phyloP scores from a whole-genome alignment of 2,113 vertebrate genomes.

The Callocephalon fimbriatum region DNA sequence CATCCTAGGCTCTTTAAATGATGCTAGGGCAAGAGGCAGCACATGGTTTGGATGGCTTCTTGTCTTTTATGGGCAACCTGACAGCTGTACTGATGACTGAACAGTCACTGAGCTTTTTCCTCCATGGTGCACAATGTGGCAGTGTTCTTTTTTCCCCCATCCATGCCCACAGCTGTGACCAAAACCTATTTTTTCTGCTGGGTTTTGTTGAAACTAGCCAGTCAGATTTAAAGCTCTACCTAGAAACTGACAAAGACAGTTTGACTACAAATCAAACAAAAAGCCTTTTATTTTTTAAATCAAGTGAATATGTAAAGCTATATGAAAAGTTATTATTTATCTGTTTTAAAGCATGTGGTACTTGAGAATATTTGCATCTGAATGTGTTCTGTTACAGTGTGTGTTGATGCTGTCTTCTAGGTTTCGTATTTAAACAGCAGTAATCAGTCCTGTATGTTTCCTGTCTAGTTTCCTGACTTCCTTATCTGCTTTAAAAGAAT shows the following conservation, averaged over 20 bases:
- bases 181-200: neutral
- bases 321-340: neutral
- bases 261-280: neutral
- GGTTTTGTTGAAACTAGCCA: neutral
- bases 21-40: neutral
- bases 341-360: neutral
- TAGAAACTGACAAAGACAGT: neutral
- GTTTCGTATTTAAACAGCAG: neutral
- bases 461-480: neutral
- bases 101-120: neutral
- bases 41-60: neutral
- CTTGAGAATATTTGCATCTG: neutral
- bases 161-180: neutral
- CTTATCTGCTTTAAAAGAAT: neutral
- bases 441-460: neutral
- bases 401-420: neutral
- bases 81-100: neutral
- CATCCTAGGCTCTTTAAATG: neutral
- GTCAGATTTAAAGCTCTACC: neutral
- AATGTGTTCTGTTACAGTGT: neutral
- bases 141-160: neutral
- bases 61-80: neutral
- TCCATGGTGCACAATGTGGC: rapidly evolving
- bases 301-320: neutral
- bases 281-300: neutral